These are phyloP conservation scores for Telmatochromis brachygnathus DNA, from an alignment of 2,113 vertebrate species.

Conservation along the genomic window DNA sequence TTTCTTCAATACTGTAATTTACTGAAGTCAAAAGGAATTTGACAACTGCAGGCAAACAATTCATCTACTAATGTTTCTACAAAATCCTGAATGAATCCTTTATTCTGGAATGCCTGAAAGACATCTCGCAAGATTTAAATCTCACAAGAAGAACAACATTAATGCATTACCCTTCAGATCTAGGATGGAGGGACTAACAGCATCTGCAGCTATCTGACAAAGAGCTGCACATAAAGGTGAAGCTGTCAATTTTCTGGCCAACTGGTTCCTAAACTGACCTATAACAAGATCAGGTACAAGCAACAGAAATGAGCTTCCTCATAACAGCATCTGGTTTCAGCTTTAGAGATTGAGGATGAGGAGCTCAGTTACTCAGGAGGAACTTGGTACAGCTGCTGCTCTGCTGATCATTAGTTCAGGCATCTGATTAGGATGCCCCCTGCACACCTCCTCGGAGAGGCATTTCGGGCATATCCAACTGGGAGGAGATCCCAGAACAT, in stretches of 20 bases:
- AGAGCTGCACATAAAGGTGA: not conserved
- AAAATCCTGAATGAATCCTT: not conserved
- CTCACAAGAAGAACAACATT: not conserved
- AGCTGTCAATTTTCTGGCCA: not conserved
- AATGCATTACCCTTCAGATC: not conserved
- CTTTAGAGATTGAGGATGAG: not conserved
- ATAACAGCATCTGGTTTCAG: not conserved
- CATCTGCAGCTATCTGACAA: not conserved
- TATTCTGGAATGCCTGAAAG: not conserved
- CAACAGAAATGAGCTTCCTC: not conserved
- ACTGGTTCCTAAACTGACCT: not conserved
- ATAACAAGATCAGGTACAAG: not conserved
- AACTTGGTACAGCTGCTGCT: not conserved
- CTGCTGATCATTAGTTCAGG: not conserved
- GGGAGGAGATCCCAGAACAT: not conserved
- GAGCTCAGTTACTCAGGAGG: not conserved
- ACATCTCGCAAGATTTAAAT: accelerated
- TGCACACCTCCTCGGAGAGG: not conserved
- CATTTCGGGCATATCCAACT: not conserved
- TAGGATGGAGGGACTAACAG: not conserved
- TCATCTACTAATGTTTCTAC: not conserved
- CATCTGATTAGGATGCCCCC: not conserved
- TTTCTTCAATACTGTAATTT: not conserved
- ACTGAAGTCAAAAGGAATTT: not conserved
- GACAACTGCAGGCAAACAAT: not conserved